Evolutionary conservation across 2,797 vertebrate species (phyloP), one percentile per base, ranked within the genome.

Genomic region (Coluber constrictor): DNA sequence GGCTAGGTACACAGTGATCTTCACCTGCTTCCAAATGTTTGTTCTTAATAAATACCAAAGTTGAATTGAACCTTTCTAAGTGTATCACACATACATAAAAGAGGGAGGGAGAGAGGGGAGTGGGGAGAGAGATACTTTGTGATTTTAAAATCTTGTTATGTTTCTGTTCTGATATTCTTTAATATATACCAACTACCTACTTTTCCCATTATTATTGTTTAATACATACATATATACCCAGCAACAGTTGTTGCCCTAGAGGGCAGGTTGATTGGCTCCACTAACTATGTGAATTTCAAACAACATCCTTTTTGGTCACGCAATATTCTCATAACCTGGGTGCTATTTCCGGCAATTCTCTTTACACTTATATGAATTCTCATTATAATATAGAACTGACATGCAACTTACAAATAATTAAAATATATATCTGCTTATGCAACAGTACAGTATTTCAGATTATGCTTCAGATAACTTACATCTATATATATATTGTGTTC

Each of bases 11-110:
- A 0, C n/a, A 13, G 37, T 70, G 59, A 94, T 89, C 57, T 90
- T 56, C 51, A 61, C 0, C 0, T 89, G 25, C 90, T 95, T 95
- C 94, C 70, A 94, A 95, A 94, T 91, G 15, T 37, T 94, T 63
- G 15, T 15, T 0, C 16, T 86, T 92, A 83, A 89, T 79, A 93
- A 95, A 87, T 43, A 61, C 8, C 86, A 66, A 27, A 83, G 16
- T 66, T 0, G 0, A 94, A 95, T 89, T 89, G 91, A 93, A 92
- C 93, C 60, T 0, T 37, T 94, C 54, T 90, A 3, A 2, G 57
- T 59, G 56, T 70, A 63, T 5, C 63, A 93, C 56, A 79, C 27
- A 79, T 55, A 5, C 59, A 12, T n/a, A 32, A 74, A 74, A 74
- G 70, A 37, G 70, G 32, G 27, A 29, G 27, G 63, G 16, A 47